Conservation (phyloP, 2,113 vertebrate genomes). For the Tenebrosternarchus preto region DNA sequence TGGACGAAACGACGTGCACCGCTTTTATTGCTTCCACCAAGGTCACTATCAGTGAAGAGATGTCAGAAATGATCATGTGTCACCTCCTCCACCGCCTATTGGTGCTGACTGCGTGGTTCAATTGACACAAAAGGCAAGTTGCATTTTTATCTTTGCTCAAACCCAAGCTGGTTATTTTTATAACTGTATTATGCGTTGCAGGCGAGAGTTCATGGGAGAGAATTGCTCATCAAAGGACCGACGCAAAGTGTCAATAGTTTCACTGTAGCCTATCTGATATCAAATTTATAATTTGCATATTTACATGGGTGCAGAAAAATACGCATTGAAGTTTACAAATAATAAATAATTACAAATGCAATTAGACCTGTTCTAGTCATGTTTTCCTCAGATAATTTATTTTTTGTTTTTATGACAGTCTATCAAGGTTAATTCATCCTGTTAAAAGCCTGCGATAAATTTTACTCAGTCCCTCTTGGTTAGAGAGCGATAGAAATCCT, state of each 20-base stretch:
- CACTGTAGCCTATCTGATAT: background rate
- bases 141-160: constrained; percentile 90
- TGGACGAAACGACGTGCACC: constrained; percentile 68
- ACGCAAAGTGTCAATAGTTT: background rate
- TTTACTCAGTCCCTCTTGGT: background rate
- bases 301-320: background rate
- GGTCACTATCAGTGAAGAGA: constrained; percentile 94
- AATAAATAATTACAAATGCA: background rate
- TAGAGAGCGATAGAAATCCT: constrained; percentile 24
- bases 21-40: constrained; percentile 92
- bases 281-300: background rate
- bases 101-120: too few relatives aligned
- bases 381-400: background rate
- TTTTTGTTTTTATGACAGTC: background rate
- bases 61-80: constrained; percentile 88
- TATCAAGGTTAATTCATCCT: background rate
- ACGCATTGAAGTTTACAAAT: background rate
- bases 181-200: constrained; percentile 80
- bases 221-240: constrained; percentile 56
- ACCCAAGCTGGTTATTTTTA: constrained; percentile 93
- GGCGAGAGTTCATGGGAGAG: constrained; percentile 57
- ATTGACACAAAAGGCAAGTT: constrained; percentile 98
- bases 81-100: too few relatives aligned
- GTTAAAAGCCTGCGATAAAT: constrained; percentile 14
- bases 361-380: background rate